Evolutionary conservation across 2,113 vertebrate species (phyloP), one percentile per base, ranked within the genome.

Genomic region (Ophthalmolycus amberensis): DNA sequence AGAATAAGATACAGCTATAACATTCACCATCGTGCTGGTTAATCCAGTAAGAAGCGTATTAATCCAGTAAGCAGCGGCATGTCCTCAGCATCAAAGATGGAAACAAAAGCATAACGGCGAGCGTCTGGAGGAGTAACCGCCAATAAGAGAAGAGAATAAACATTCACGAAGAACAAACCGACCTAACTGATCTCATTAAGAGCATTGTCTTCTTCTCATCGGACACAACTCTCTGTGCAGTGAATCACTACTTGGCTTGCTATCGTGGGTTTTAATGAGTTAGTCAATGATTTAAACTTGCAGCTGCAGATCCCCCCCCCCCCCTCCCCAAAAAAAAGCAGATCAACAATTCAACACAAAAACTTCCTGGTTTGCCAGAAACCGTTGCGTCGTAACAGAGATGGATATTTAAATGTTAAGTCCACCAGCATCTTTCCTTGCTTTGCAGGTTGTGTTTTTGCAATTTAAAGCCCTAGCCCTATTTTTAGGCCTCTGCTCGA

Each of bases 241-340:
- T 66, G 6, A 56, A 65, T 32, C 56, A 3, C 42, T 9, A 44
- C 65, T 63, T 25, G 4, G 70, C 7, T 48, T 34, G 27, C 25
- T 54, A 12, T 77, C 59, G 68, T 66, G 48, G 4, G 14, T 34
- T 82, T 63, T 82, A 82, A 69, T 68, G 64, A 68, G 20, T 44
- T 62, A 27, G 4, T 75, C n/a, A 3, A 56, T 64, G 48, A 14
- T 60, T 56, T 29, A 63, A 52, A 69, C 12, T 52, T 50, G 71
- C 56, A 44, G 65, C 34, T 81, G 42, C 50, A 40, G n/a, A n/a
- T n/a, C n/a, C n/a, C n/a, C n/a, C n/a, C n/a, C n/a, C n/a, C n/a
- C n/a, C n/a, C n/a, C n/a, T n/a, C n/a, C n/a, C n/a, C n/a, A n/a
- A n/a, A n/a, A n/a, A n/a, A n/a, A n/a, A n/a, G n/a, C n/a, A n/a